phyloP scores from a whole-genome alignment of 2,113 vertebrate species.

The Leucopternis melanops region DNA sequence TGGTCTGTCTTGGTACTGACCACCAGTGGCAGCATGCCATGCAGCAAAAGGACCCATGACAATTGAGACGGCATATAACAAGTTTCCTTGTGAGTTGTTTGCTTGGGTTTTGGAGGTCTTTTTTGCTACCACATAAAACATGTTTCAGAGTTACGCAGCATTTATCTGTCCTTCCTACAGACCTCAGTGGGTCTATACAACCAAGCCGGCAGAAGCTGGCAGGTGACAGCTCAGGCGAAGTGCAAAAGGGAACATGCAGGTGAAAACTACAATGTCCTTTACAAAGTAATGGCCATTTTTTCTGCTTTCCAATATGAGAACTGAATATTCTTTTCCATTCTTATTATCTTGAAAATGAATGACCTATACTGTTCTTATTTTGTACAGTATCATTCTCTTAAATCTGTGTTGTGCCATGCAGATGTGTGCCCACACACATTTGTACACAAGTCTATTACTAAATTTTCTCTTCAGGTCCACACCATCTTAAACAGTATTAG shows the following conservation, averaged over 20 bases:
- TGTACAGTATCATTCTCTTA: neutral
- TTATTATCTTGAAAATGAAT: neutral
- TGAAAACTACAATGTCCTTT: neutral
- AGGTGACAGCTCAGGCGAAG: neutral
- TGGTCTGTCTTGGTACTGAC: neutral
- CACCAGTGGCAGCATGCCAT: neutral
- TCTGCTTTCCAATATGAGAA: neutral
- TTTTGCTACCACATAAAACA: neutral
- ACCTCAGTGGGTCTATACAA: neutral
- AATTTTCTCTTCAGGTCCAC: neutral
- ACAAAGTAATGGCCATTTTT: neutral
- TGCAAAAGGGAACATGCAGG: neutral
- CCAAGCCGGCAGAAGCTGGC: neutral
- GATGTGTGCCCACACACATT: neutral
- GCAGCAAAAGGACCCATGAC: neutral
- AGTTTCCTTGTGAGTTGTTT: neutral
- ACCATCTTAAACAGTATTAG: neutral
- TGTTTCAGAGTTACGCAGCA: neutral
- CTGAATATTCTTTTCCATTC: neutral
- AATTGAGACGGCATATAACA: neutral
- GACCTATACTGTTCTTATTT: neutral
- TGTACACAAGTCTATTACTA: neutral
- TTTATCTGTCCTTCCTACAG: neutral
- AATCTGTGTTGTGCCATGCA: neutral
- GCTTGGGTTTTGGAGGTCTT: neutral